Percentiles rank a stretch among this genome's conserved stretches.
These are phyloP conservation scores for Dendrocopos noguchii DNA, from an alignment of 2,113 vertebrate species.

Conservation along the genomic window DNA sequence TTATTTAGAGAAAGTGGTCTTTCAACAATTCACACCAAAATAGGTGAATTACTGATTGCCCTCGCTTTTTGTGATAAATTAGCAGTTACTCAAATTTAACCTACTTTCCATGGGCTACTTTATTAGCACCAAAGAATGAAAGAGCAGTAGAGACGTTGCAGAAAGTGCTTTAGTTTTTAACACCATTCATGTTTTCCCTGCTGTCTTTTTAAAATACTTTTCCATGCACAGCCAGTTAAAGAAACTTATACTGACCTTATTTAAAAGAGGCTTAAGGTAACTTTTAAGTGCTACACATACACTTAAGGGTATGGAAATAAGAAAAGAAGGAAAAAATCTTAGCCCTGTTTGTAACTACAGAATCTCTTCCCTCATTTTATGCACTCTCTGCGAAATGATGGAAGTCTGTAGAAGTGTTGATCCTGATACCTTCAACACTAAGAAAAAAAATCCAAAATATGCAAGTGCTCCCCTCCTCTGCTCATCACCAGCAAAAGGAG, in stretches of 20 bases:
- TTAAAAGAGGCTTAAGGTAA: not conserved
- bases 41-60: constrained; percentile 20
- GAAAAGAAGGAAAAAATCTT: not conserved
- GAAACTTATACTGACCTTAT: not conserved
- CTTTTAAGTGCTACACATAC: not conserved
- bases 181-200: not conserved
- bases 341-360: not conserved
- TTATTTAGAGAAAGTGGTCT: constrained; percentile 24
- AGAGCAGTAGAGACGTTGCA: not conserved
- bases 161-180: not conserved
- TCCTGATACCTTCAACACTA: not conserved
- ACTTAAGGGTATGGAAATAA: not conserved
- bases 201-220: not conserved
- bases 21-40: constrained; percentile 13
- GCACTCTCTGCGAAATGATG: not conserved
- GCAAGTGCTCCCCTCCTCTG: not conserved
- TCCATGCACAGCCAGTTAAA: not conserved
- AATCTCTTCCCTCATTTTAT: not conserved
- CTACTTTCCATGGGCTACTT: not conserved
- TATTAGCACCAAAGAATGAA: not conserved
- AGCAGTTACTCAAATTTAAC: not conserved
- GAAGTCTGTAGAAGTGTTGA: not conserved
- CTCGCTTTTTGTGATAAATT: not conserved
- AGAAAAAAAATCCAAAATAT: not conserved
- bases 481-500: not conserved